A percentile compares a stretch with the other conserved stretches of the same genome.
phyloP scores from a whole-genome alignment of 2,797 vertebrate species.

The Heliangelus exortis region DNA sequence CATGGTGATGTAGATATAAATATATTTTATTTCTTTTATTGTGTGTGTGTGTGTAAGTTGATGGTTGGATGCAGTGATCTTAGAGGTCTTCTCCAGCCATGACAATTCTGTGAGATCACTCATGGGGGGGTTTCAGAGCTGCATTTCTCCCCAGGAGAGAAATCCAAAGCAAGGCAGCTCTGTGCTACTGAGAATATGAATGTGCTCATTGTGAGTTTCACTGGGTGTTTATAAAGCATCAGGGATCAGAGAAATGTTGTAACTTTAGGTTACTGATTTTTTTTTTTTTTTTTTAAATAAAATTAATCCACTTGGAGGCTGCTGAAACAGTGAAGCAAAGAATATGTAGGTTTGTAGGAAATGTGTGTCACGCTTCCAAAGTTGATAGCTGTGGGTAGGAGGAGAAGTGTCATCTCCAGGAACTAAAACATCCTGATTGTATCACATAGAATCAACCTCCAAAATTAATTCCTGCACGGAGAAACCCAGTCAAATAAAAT shows the following conservation, averaged over 20 bases:
- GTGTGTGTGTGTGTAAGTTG: too few species aligned
- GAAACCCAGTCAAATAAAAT: conserved; percentile 29
- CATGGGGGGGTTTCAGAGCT: neutral
- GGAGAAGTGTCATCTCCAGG: conserved; percentile 58
- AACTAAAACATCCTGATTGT: conserved; percentile 62
- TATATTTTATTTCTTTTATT: too few species aligned
- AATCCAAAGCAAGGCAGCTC: neutral
- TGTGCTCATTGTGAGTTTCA: neutral
- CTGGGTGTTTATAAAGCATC: neutral
- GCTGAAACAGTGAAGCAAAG: neutral
- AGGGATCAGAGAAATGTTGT: neutral
- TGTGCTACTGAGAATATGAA: neutral
- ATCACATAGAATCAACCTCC: conserved; percentile 53
- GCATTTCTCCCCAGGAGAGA: neutral
- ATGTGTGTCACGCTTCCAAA: conserved; percentile 40
- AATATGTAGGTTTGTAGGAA: conserved; percentile 51
- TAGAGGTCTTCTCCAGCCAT: too few species aligned
- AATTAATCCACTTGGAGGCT: neutral
- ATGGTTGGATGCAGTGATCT: too few species aligned
- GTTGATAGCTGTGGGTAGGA: conserved; percentile 59
- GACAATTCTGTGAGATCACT: neutral
- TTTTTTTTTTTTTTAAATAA: neutral
- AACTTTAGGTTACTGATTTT: neutral
- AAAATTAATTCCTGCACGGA: neutral
- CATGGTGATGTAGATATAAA: too few species aligned